Conservation (phyloP, 2,797 vertebrate genomes). For the Catostomus latipinnis region DNA sequence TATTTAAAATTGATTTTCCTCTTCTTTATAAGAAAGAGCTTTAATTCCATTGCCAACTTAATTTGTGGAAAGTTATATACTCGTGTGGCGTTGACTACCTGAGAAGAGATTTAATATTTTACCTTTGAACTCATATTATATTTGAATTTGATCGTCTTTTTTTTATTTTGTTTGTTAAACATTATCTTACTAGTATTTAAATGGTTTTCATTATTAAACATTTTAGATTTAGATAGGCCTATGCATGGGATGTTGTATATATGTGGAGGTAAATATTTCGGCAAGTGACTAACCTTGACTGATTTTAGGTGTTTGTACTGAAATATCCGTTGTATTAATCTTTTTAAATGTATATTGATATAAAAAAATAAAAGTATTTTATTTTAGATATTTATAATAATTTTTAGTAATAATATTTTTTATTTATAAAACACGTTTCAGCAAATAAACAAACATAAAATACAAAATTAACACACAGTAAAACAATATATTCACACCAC, state of each 20-base stretch:
- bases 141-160: not conserved
- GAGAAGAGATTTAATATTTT: not conserved
- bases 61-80: not conserved
- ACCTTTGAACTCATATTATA: not conserved
- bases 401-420: no score
- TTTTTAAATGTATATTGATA: no score
- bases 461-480: no score
- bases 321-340: no score
- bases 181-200: not conserved
- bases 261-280: not conserved
- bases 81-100: no score
- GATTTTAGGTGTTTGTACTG: not conserved
- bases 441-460: no score
- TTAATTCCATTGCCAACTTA: not conserved
- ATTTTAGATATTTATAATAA: no score
- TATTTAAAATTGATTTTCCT: not conserved
- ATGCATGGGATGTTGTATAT: not conserved
- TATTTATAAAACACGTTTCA: no score
- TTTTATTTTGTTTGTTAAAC: not conserved
- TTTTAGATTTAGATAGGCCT: not conserved
- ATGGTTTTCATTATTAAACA: not conserved
- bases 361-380: no score
- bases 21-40: not conserved
- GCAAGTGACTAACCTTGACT: not conserved
- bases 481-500: no score